Base-by-base conservation (phyloP, 2,113 vertebrate species). In the Rhinichthys klamathensis region DNA sequence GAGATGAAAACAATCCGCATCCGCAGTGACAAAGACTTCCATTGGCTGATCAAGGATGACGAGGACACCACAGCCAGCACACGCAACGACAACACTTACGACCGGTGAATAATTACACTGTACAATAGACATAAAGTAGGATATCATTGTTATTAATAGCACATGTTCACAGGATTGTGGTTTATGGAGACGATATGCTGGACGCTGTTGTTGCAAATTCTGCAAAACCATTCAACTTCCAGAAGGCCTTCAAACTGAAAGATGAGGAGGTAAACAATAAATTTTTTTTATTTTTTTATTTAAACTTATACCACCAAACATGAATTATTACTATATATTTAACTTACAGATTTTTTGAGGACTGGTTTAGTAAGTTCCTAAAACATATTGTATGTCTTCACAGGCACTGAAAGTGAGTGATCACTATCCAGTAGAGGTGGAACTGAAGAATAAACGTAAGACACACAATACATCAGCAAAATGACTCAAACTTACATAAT, bases 191-290 rank as follows among this genome's bases (percentile, higher is more conserved):
- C 0, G 90, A 91, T 72, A 93, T 96, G 87, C 87, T 94, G 6
- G 12, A 83, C 0, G 92, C 93, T 0, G 16, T 96, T 0, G 90
- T 95, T 0, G 91, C 90, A 0, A 0, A 84, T 38, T 96, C 96
- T 0, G 96, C 95, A 2, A 90, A 84, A 87, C 51, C 94, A 0
- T 97, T 96, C 86, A 91, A 97, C 90, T 97, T 97, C 92, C 93
- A 92, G 56, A 15, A 74, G n/a, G 93, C 85, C 0, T 95, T 92
- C 0, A 10, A 80, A 0, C 91, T 97, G 67, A 90, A 70, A 3
- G 7, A 80, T 0, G 56, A 93, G 30, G 84, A 92, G 86, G 97
- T 97, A 81, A 80, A 78, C 16, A 41, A 18, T 0, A 32, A 44
- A 74, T 3, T 41, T 41, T 41, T n/a, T 54, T 32, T 61, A n/a